Percentiles rank a stretch among this genome's conserved stretches.
Evolutionary conservation across 2,888 invertebrate genomes (phyloP).

Genomic region (Limenitis camilla): DNA sequence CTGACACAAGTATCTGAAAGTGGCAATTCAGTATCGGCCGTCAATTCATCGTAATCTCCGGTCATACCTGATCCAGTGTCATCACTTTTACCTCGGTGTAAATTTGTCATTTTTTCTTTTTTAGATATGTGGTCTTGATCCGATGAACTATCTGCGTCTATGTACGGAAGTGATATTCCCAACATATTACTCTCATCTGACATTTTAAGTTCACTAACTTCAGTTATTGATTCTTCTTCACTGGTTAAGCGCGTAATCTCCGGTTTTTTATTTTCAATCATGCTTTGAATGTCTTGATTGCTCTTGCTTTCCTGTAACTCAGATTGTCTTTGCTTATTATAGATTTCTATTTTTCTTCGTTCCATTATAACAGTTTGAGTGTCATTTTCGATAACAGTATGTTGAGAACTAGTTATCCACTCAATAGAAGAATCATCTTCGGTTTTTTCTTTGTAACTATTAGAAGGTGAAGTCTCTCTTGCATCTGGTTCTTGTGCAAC

Average conservation of each 20-base stretch:
- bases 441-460: conserved; percentile 60
- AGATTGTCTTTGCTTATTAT: conserved; percentile 71
- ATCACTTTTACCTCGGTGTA: conserved; percentile 75
- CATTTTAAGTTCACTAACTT: conserved; percentile 76
- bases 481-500: conserved; percentile 31
- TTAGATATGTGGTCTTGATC: conserved; percentile 59
- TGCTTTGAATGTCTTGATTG: conserved; percentile 50
- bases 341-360: conserved; percentile 76
- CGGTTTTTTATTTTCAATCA: conserved; percentile 55
- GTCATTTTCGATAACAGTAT: conserved; percentile 68
- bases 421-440: conserved; percentile 68
- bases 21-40: conserved; percentile 75
- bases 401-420: conserved; percentile 63
- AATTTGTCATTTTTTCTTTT: conserved; percentile 39
- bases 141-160: conserved; percentile 71
- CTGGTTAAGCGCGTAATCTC: conserved; percentile 73
- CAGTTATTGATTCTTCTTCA: conserved; percentile 81
- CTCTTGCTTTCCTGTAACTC: conserved; percentile 60
- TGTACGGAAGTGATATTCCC: conserved; percentile 67
- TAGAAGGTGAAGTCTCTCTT: conserved; percentile 51
- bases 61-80: conserved; percentile 81
- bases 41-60: conserved; percentile 79
- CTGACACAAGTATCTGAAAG: conserved; percentile 64
- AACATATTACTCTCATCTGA: conserved; percentile 67
- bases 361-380: conserved; percentile 77